phyloP scores from a whole-genome alignment of 2,113 vertebrate genomes.

The Azemiops feae region DNA sequence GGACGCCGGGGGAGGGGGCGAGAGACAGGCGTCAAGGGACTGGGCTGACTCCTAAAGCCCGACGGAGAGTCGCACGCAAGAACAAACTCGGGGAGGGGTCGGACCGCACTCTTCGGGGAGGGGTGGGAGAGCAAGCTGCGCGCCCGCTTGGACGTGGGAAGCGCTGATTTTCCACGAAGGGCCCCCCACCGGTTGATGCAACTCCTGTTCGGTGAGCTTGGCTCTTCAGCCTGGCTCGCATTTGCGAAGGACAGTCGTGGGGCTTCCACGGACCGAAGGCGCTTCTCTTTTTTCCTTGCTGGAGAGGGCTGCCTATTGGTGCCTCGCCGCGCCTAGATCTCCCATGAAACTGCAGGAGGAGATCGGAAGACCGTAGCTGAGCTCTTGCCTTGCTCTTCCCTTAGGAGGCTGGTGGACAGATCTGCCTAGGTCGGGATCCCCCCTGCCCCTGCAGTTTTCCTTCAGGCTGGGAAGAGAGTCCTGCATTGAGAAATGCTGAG shows the following conservation, averaged over 20 bases:
- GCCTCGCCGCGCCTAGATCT: background rate
- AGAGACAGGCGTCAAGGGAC: background rate
- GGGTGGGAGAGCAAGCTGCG: background rate
- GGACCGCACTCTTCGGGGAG: background rate
- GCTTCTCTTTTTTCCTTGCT: background rate
- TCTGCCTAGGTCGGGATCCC: background rate
- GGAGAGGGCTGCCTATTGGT: too few relatives aligned
- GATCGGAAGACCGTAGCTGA: background rate
- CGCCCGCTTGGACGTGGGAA: background rate
- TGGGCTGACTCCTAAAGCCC: background rate
- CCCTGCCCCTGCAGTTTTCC: background rate
- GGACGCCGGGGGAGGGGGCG: background rate
- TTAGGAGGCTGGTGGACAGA: background rate
- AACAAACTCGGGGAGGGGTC: constrained; percentile 25
- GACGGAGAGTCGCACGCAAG: constrained; percentile 20
- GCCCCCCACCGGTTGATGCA: background rate
- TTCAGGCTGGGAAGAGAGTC: background rate
- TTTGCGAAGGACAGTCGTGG: background rate
- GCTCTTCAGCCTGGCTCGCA: background rate
- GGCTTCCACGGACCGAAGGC: background rate
- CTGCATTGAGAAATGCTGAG: background rate
- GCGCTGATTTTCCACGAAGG: background rate
- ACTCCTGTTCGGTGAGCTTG: background rate
- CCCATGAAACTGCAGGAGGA: background rate
- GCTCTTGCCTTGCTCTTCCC: background rate